phyloP scores from a whole-genome alignment of 2,888 invertebrate species.

The Xestia rhomboidea region DNA sequence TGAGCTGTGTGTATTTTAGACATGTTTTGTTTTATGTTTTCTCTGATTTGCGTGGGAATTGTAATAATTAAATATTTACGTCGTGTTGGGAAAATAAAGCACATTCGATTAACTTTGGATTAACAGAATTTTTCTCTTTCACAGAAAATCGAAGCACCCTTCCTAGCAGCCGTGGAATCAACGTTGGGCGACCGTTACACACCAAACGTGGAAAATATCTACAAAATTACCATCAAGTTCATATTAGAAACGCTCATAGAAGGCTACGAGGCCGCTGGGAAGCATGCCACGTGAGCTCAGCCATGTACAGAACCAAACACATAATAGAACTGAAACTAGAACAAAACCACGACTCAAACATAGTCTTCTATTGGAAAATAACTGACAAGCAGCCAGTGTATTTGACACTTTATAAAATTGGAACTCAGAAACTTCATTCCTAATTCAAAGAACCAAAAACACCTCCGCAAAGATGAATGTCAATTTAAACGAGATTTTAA shows the following conservation, averaged over 20 bases:
- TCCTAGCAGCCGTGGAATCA: slow-evolving; percentile 95
- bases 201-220: slow-evolving; percentile 96
- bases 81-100: neutral
- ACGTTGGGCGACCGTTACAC: slow-evolving; percentile 97
- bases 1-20: slow-evolving; percentile 3
- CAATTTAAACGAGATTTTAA: slow-evolving; percentile 71
- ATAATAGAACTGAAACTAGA: slow-evolving; percentile 53
- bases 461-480: slow-evolving; percentile 63
- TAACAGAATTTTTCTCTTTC: slow-evolving; percentile 56
- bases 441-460: slow-evolving; percentile 57
- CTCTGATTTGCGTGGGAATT: neutral
- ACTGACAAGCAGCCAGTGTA: slow-evolving; percentile 33
- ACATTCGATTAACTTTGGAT: neutral
- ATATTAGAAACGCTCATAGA: slow-evolving; percentile 96
- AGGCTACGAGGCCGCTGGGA: slow-evolving; percentile 92
- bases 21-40: neutral
- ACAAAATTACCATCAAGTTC: slow-evolving; percentile 97
- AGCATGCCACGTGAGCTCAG: slow-evolving; percentile 79
- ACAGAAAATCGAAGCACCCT: slow-evolving; percentile 97
- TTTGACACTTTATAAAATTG: slow-evolving; percentile 61
- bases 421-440: slow-evolving; percentile 48
- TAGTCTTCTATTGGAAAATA: slow-evolving; percentile 38
- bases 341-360: slow-evolving; percentile 28
- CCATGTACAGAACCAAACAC: slow-evolving; percentile 52
- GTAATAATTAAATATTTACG: neutral